Evolutionary conservation across 2,113 vertebrate genomes (phyloP).

Genomic region (Vireo altiloquus): DNA sequence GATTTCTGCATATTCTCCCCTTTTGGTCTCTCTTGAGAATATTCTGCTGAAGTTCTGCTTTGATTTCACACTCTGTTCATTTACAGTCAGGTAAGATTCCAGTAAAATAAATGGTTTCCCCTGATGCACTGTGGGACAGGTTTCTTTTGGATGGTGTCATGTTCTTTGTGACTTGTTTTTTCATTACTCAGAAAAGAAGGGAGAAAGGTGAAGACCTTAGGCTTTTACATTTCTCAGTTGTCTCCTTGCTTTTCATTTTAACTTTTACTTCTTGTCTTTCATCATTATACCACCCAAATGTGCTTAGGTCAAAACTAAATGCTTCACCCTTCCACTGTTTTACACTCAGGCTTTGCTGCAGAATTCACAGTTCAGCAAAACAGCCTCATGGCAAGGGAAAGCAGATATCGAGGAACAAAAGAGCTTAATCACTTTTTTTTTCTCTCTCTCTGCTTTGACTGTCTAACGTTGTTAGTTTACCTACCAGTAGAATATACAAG

Average conservation of each 20-base stretch:
- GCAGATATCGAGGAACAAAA: not conserved
- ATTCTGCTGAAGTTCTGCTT: constrained; percentile 42
- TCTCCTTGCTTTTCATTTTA: constrained; percentile 41
- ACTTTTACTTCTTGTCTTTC: constrained; percentile 42
- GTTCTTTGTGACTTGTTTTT: constrained; percentile 12
- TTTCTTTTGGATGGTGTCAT: constrained; percentile 35
- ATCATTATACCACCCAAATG: constrained; percentile 23
- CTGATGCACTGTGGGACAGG: not conserved
- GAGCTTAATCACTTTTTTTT: not conserved
- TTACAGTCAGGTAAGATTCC: constrained; percentile 12
- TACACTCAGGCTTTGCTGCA: not conserved
- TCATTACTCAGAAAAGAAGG: not conserved
- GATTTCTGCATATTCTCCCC: not conserved
- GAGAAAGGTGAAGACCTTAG: constrained; percentile 53
- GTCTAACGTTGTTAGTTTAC: constrained; percentile 2
- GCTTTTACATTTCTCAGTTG: constrained; percentile 36
- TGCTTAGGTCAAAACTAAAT: not conserved
- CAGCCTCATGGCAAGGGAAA: not conserved
- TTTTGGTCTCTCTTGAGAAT: not conserved
- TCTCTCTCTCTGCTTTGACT: not conserved
- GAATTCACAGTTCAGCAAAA: not conserved
- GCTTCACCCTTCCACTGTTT: not conserved
- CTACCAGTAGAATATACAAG: not conserved
- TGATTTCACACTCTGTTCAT: constrained; percentile 66
- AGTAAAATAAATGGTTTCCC: constrained; percentile 36